These are phyloP conservation scores for Siphlonurus alternatus DNA, from an alignment of 2,888 invertebrate species.

Conservation along the genomic window DNA sequence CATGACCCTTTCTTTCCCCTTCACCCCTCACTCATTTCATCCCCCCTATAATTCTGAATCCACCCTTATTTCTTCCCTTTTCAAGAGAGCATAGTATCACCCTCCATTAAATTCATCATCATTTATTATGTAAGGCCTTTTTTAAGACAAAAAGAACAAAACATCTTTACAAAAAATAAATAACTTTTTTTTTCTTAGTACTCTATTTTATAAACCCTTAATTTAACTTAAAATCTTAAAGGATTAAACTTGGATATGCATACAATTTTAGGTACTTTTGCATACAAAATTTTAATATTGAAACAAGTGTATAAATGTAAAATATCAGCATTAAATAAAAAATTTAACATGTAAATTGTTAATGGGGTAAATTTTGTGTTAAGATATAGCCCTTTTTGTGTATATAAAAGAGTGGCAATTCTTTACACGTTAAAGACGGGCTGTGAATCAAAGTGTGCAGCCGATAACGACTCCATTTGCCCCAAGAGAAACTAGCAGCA, in stretches of 20 bases:
- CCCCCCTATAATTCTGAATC: neutral
- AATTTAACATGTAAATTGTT: too few relatives aligned
- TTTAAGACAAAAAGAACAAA: neutral
- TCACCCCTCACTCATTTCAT: conserved; percentile 1
- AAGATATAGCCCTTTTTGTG: neutral
- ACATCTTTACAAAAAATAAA: neutral
- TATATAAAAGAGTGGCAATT: neutral
- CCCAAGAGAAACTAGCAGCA: conserved; percentile 6
- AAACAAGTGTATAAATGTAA: too few relatives aligned
- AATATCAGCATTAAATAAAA: too few relatives aligned
- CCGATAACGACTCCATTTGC: conserved; percentile 13
- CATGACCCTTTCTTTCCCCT: conserved; percentile 5
- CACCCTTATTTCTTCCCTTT: conserved; percentile 2
- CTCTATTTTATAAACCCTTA: too few relatives aligned
- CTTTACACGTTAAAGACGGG: neutral
- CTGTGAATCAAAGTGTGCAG: conserved; percentile 12
- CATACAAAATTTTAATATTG: too few relatives aligned
- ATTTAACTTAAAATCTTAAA: too few relatives aligned
- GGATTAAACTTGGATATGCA: too few relatives aligned
- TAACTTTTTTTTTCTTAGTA: too few relatives aligned
- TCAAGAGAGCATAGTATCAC: neutral
- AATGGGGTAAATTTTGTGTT: neutral
- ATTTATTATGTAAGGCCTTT: neutral
- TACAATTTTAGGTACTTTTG: too few relatives aligned
- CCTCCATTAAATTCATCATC: neutral